phyloP scores from a whole-genome alignment of 2,797 vertebrate species.

The Notoglanidium macrostoma region DNA sequence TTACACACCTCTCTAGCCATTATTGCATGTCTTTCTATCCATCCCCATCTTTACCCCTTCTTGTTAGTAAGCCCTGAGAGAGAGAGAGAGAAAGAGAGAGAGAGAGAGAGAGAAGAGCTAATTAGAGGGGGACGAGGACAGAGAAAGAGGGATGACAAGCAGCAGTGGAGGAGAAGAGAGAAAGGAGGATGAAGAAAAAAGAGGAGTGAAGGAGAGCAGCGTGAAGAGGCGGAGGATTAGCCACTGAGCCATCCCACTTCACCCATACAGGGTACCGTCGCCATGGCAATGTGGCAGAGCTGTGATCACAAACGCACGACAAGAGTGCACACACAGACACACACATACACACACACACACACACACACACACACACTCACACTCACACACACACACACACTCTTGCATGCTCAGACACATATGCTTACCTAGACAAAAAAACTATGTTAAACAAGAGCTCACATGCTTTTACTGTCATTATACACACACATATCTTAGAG shows the following conservation, averaged over 20 bases:
- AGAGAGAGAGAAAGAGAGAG: slow-evolving; percentile 65
- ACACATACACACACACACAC: slow-evolving; percentile 22
- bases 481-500: neutral
- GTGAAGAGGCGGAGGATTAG: slow-evolving; percentile 59
- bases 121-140: slow-evolving; percentile 35
- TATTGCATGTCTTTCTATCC: slow-evolving; percentile 11
- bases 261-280: slow-evolving; percentile 79
- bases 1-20: neutral
- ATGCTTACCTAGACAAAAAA: slow-evolving; percentile 32
- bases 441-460: slow-evolving; percentile 54
- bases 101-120: slow-evolving; percentile 62
- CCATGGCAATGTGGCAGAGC: slow-evolving; percentile 82
- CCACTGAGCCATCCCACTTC: slow-evolving; percentile 69
- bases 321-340: slow-evolving; percentile 44
- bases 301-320: slow-evolving; percentile 73
- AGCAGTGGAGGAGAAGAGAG: slow-evolving; percentile 47
- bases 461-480: slow-evolving; percentile 7
- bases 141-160: slow-evolving; percentile 42
- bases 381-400: slow-evolving; percentile 37
- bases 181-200: slow-evolving; percentile 27
- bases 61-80: slow-evolving; percentile 71
- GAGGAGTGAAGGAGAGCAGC: slow-evolving; percentile 49
- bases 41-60: slow-evolving; percentile 17
- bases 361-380: slow-evolving; percentile 41
- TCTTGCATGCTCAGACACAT: slow-evolving; percentile 32